Conservation (phyloP, 2,113 vertebrate species). For the Chionodraco myersi region DNA sequence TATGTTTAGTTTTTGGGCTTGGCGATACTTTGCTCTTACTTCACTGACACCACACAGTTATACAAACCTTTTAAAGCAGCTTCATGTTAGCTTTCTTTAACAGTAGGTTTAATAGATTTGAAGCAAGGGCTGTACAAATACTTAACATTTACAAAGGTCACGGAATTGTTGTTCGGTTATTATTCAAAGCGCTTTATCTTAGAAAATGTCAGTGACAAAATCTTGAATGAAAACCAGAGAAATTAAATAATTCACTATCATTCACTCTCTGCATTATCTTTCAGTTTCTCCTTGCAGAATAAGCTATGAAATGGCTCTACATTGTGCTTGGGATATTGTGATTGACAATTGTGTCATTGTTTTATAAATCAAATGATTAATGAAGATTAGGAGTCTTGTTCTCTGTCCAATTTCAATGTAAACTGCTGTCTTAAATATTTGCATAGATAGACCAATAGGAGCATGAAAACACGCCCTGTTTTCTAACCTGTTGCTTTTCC, state of each 20-base stretch:
- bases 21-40: neutral
- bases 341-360: too few species aligned
- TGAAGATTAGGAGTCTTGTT: neutral
- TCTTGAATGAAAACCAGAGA: too few species aligned
- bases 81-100: neutral
- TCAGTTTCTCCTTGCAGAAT: neutral
- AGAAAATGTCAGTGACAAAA: too few species aligned
- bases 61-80: neutral
- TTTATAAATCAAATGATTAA: too few species aligned
- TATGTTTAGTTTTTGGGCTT: constrained; percentile 70
- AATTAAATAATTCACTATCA: neutral
- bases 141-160: neutral
- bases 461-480: neutral
- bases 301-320: neutral
- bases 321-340: too few species aligned
- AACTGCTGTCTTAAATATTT: neutral
- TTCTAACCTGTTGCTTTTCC: neutral
- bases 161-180: too few species aligned
- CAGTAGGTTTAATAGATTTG: neutral
- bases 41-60: constrained; percentile 21
- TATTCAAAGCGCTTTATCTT: too few species aligned
- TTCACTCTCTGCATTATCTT: neutral
- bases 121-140: neutral
- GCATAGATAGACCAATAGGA: neutral
- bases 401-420: neutral